Conservation (phyloP, 1,140 invertebrate genomes). For the Streblospio benedicti region DNA sequence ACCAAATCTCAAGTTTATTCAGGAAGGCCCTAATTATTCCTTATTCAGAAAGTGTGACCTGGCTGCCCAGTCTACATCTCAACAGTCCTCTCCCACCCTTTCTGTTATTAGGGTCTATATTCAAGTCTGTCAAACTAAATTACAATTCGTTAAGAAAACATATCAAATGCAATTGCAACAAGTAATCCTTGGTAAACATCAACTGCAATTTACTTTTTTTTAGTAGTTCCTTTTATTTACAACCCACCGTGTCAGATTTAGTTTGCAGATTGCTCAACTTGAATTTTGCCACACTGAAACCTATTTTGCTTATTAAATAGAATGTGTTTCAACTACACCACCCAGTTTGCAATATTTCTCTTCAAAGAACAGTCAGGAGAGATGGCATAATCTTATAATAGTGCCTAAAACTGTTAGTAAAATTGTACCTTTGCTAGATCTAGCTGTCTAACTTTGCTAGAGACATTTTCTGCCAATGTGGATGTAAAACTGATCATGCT, state of each 20-base stretch:
- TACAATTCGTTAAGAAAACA: neutral
- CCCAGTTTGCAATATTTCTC: neutral
- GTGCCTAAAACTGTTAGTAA: neutral
- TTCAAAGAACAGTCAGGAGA: neutral
- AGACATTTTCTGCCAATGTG: conserved; percentile 82
- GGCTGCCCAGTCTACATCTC: too few relatives aligned
- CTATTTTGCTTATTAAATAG: neutral
- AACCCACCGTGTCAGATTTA: neutral
- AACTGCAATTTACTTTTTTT: neutral
- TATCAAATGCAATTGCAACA: neutral
- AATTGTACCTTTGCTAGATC: conserved; percentile 79
- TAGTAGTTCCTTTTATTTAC: neutral
- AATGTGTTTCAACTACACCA: neutral
- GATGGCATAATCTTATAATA: neutral
- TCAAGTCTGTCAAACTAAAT: neutral
- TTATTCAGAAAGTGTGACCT: neutral
- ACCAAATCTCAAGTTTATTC: too few relatives aligned
- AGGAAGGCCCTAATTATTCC: neutral
- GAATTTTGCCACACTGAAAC: neutral
- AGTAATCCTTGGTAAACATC: neutral
- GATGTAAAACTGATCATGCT: conserved; percentile 63
- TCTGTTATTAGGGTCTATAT: too few relatives aligned
- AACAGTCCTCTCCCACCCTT: too few relatives aligned
- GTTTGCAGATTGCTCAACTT: neutral
- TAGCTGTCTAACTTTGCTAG: conserved; percentile 86